Evolutionary conservation across 2,888 invertebrate species (phyloP).

Genomic region (Cyrtodaria siliqua): DNA sequence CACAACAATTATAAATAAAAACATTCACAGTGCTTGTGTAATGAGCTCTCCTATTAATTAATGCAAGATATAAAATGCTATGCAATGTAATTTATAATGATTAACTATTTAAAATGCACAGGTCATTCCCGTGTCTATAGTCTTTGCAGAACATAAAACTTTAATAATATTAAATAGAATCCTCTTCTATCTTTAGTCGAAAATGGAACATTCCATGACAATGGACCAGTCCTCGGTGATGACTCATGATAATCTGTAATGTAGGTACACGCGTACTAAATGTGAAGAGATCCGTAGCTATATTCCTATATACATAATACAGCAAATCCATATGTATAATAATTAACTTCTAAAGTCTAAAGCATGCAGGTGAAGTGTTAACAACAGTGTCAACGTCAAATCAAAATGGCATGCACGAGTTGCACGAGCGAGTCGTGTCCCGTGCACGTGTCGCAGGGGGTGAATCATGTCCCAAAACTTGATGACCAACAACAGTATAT

Average conservation of each 20-base stretch:
- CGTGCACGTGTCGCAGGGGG: too few species aligned
- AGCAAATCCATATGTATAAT: constrained; percentile 42
- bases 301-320: constrained; percentile 46
- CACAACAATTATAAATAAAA: constrained; percentile 51
- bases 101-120: constrained; percentile 15
- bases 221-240: constrained; percentile 53
- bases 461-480: constrained; percentile 17
- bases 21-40: constrained; percentile 32
- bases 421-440: constrained; percentile 34
- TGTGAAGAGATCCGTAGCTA: constrained; percentile 44
- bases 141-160: not conserved
- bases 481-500: constrained; percentile 13
- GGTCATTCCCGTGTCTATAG: constrained; percentile 3
- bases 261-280: constrained; percentile 37
- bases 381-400: constrained; percentile 49
- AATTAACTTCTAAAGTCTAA: constrained; percentile 33
- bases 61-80: constrained; percentile 50
- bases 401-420: constrained; percentile 41
- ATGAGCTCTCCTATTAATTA: not conserved
- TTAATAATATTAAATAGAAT: not conserved
- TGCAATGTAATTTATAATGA: constrained; percentile 29
- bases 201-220: constrained; percentile 60
- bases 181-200: constrained; percentile 7
- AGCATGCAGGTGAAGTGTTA: constrained; percentile 59
- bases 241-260: constrained; percentile 59